Conservation (phyloP, 92 coral and sea anemone genomes). For the Paramuricea clavata region DNA sequence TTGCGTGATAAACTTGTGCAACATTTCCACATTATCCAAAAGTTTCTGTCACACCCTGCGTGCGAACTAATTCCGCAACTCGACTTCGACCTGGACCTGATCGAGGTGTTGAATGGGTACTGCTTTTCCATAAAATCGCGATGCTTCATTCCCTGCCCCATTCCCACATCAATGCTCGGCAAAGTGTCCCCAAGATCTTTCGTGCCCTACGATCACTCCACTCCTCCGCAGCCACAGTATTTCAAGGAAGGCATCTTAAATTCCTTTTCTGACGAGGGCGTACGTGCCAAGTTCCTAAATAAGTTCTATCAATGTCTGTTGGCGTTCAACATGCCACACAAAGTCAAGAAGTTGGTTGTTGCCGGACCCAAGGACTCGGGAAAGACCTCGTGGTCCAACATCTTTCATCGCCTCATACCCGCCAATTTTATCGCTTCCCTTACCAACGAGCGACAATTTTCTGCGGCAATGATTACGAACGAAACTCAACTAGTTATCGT, state of each 20-base stretch:
- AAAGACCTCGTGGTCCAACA: not conserved
- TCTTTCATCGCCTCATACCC: not conserved
- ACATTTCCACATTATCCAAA: too few relatives aligned
- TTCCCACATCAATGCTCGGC: not conserved
- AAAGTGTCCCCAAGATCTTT: conserved; percentile 4
- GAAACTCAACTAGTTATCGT: conserved; percentile 7
- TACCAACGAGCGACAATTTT: not conserved
- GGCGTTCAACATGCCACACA: too few relatives aligned
- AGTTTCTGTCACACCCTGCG: too few relatives aligned
- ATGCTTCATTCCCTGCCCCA: too few relatives aligned
- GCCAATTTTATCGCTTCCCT: not conserved
- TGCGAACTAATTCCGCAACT: too few relatives aligned
- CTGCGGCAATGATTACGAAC: conserved; percentile 12
- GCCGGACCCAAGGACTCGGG: too few relatives aligned
- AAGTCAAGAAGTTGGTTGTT: too few relatives aligned
- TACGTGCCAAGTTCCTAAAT: not conserved
- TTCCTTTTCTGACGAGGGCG: not conserved
- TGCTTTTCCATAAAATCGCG: too few relatives aligned
- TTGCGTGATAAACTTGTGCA: too few relatives aligned
- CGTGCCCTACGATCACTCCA: not conserved
- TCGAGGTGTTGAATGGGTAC: too few relatives aligned
- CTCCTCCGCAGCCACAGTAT: not conserved
- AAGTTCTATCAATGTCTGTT: too few relatives aligned
- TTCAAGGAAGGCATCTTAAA: conserved; percentile 25
- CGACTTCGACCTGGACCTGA: too few relatives aligned